Evolutionary conservation across 2,888 invertebrate species (phyloP).

Genomic region (Tinea semifulvella): DNA sequence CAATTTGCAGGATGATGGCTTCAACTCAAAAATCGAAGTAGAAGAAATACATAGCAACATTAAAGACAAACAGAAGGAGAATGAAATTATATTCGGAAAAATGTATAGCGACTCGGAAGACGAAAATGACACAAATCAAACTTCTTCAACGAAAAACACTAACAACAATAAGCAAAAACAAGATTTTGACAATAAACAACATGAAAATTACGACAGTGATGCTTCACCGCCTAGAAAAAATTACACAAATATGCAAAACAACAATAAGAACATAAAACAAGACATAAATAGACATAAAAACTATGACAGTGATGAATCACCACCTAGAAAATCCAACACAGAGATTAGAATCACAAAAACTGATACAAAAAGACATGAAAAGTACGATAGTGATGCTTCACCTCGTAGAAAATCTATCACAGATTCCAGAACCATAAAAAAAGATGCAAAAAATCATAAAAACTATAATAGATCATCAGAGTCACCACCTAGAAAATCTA

Average conservation of each 20-base stretch:
- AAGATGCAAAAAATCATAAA: too few species aligned
- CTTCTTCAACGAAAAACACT: conserved; percentile 25
- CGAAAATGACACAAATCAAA: conserved; percentile 39
- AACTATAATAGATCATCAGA: too few species aligned
- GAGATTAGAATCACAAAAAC: too few species aligned
- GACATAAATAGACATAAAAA: not conserved
- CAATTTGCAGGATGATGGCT: conserved; percentile 55
- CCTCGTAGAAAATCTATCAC: too few species aligned
- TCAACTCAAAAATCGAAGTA: conserved; percentile 51
- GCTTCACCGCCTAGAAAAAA: conserved; percentile 5
- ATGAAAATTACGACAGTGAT: not conserved
- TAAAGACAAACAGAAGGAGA: conserved; percentile 48
- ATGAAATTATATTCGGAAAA: conserved; percentile 54
- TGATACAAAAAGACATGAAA: too few species aligned
- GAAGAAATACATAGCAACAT: conserved; percentile 49
- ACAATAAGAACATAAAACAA: too few species aligned
- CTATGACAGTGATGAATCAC: conserved; percentile 11
- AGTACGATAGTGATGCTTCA: too few species aligned
- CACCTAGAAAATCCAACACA: too few species aligned
- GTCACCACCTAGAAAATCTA: too few species aligned
- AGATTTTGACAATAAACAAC: conserved; percentile 3
- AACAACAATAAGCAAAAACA: conserved; percentile 17
- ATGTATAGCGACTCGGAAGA: conserved; percentile 62
- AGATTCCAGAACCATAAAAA: too few species aligned
- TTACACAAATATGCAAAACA: too few species aligned